A percentile compares a stretch with the other conserved stretches of the same genome.
phyloP scores from a whole-genome alignment of 2,113 vertebrate species.

The Cebus imitator region DNA sequence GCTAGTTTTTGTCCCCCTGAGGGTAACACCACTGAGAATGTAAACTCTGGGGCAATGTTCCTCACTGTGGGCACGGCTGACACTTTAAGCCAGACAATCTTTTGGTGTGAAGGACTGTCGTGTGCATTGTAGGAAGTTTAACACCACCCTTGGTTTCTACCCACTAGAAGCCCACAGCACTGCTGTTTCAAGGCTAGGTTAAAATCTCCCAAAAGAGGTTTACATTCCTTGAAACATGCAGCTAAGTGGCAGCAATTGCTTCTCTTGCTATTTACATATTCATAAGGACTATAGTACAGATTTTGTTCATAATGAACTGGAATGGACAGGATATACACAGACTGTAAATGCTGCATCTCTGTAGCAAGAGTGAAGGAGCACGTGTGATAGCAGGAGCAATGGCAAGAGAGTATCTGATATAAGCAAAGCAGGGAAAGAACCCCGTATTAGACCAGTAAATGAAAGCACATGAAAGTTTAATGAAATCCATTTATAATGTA shows the following conservation, averaged over 20 bases:
- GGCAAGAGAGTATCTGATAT: background rate
- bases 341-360: background rate
- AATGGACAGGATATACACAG: background rate
- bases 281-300: background rate
- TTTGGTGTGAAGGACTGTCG: background rate
- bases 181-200: background rate
- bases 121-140: background rate
- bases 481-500: slow-evolving; percentile 61
- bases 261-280: background rate
- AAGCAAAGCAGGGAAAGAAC: slow-evolving; percentile 7
- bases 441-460: slow-evolving; percentile 31
- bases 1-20: background rate
- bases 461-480: slow-evolving; percentile 74
- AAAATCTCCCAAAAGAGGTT: background rate
- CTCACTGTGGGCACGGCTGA: background rate
- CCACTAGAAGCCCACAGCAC: background rate
- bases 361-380: background rate
- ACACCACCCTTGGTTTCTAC: background rate
- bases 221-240: background rate
- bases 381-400: background rate
- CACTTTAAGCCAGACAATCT: background rate
- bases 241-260: background rate
- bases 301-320: background rate
- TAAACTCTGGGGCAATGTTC: background rate
- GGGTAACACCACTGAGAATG: background rate